Evolutionary conservation across 2,888 invertebrate genomes (phyloP).

Genomic region (Drosophila kambysellisi): DNA sequence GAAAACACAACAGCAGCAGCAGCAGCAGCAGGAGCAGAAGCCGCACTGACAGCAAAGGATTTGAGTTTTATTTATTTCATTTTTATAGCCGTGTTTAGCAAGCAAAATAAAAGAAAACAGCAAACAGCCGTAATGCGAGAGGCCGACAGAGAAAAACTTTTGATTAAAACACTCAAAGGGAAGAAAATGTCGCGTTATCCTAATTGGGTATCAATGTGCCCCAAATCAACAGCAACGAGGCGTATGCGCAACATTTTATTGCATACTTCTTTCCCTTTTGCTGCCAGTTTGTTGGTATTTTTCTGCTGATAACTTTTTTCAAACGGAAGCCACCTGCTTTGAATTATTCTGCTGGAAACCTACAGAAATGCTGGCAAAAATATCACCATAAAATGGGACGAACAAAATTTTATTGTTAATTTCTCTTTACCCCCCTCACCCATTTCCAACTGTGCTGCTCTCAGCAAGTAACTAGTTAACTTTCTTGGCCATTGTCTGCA

Average conservation of each 20-base stretch:
- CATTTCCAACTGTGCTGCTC: background rate
- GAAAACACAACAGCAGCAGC: background rate
- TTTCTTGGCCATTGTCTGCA: constrained; percentile 74
- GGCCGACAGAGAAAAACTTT: constrained; percentile 51
- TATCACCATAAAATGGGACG: constrained; percentile 47
- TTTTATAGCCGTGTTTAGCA: constrained; percentile 68
- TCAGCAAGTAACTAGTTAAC: constrained; percentile 62
- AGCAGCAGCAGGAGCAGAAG: background rate
- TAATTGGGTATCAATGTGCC: constrained; percentile 80
- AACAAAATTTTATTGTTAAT: constrained; percentile 68
- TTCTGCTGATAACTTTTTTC: constrained; percentile 46
- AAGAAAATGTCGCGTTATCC: constrained; percentile 72
- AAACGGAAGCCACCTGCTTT: constrained; percentile 54
- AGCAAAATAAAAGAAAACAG: constrained; percentile 12
- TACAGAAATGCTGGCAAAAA: constrained; percentile 45
- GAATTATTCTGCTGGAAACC: constrained; percentile 47
- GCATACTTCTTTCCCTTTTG: constrained; percentile 57
- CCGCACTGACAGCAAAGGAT: constrained; percentile 66
- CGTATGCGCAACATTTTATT: constrained; percentile 69
- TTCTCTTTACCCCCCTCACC: constrained; percentile 8
- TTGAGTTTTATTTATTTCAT: constrained; percentile 71
- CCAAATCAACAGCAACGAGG: constrained; percentile 64
- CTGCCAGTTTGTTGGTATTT: constrained; percentile 50
- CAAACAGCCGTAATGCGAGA: background rate
- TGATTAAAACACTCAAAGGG: constrained; percentile 71